Evolutionary conservation across 2,888 invertebrate genomes (phyloP).

Genomic region (Drosophila robusta): DNA sequence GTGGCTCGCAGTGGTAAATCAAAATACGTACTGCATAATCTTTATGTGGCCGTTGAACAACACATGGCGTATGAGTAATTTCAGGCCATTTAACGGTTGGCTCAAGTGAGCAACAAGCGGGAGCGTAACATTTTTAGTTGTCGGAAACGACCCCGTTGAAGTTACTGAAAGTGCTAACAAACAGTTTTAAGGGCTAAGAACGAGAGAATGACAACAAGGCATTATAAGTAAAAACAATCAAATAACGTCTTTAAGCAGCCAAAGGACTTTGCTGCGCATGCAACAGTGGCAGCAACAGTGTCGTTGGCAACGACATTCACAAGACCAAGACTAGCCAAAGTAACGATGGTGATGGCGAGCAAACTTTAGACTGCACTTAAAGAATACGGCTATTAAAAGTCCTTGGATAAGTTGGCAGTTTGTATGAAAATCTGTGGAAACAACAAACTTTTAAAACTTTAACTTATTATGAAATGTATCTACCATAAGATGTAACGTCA

Average conservation of each 20-base stretch:
- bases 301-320: slow-evolving; percentile 21
- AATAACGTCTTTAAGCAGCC: slow-evolving; percentile 15
- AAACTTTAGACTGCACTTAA: slow-evolving; percentile 13
- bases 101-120: slow-evolving; percentile 73
- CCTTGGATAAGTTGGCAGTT: no score
- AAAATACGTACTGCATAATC: slow-evolving; percentile 68
- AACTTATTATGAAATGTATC: background rate
- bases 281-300: slow-evolving; percentile 42
- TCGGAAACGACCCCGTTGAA: slow-evolving; percentile 43
- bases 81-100: slow-evolving; percentile 21
- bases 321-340: slow-evolving; percentile 37
- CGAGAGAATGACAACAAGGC: slow-evolving; percentile 20
- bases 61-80: slow-evolving; percentile 58
- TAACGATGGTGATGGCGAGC: slow-evolving; percentile 4
- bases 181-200: slow-evolving; percentile 33
- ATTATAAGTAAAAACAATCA: slow-evolving; percentile 58
- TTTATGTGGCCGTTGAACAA: slow-evolving; percentile 55
- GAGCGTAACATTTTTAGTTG: slow-evolving; percentile 37
- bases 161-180: slow-evolving; percentile 54
- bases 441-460: background rate
- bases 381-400: background rate
- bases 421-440: no score
- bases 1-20: slow-evolving; percentile 72
- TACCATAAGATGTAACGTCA: background rate
- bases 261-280: slow-evolving; percentile 47